Evolutionary conservation across 2,113 vertebrate genomes (phyloP), one percentile per base, ranked within the genome.

Genomic region (Rhinolophus sinicus): DNA sequence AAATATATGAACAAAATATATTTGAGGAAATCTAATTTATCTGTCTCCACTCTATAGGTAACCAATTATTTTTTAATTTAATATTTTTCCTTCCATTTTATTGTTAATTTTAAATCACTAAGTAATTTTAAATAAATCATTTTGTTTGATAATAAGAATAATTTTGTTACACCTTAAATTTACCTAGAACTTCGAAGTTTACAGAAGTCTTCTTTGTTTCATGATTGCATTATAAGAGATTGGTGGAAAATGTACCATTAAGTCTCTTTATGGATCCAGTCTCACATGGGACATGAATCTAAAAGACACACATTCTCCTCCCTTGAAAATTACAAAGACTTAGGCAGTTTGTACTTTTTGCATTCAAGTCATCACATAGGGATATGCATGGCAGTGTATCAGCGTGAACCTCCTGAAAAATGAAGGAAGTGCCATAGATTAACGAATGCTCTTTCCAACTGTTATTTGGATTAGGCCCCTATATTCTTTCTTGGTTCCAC

Each of bases 401-500:
- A 2, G 40, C 86, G 13, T 6, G 38, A 70, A 47, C 9, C 30
- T 92, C 87, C 35, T 44, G 58, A 47, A n/a, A 78, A 69, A 92
- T 50, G 14, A 62, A 76, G 12, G 56, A 75, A 18, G 10, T 38
- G 40, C 58, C 28, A 1, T 24, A 47, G 38, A 21, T 82, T 87
- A 78, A 60, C 40, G 47, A 62, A 78, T 18, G 13, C 38, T 94
- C 60, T 73, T 97, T 80, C 56, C 83, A 85, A 77, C n/a, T 69
- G 52, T 33, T 78, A 11, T 28, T 78, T 97, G 85, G 50, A 64
- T 95, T 50, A 58, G 67, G n/a, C 56, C 28, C 40, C 28, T 87
- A 38, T 83, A 14, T 58, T 35, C 76, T 94, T 86, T 94, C 85
- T 83, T 94, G 92, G 50, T 93, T 88, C 75, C 56, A 33, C 40